A percentile compares a stretch with the other conserved stretches of the same genome.
Conservation (phyloP, 2,888 invertebrate genomes). For the Ormyrus nitidulus region DNA sequence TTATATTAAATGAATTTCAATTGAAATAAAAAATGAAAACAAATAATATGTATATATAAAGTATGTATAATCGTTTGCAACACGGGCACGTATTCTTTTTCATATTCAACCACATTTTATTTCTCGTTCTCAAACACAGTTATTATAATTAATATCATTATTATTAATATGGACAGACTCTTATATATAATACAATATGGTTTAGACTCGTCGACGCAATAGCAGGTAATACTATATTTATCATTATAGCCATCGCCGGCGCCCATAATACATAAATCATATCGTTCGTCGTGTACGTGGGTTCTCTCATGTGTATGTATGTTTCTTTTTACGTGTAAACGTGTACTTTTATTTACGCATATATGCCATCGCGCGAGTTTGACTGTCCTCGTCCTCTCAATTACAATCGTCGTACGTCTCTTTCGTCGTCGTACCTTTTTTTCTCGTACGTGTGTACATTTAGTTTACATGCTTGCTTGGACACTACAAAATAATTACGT, state of each 20-base stretch:
- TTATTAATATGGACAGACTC: conserved; percentile 76
- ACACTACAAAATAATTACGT: conserved; percentile 75
- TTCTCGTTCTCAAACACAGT: conserved; percentile 76
- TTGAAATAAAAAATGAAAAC: conserved; percentile 25
- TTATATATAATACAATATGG: conserved; percentile 76
- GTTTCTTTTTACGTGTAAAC: conserved; percentile 20
- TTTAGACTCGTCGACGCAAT: conserved; percentile 75
- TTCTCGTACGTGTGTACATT: conserved; percentile 69
- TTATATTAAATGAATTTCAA: conserved; percentile 8
- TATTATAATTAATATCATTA: conserved; percentile 75
- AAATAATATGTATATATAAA: not conserved
- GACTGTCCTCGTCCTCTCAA: conserved; percentile 59
- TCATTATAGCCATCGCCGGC: conserved; percentile 71
- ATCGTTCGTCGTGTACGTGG: conserved; percentile 61
- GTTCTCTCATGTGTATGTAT: conserved; percentile 18
- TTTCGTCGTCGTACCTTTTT: conserved; percentile 22
- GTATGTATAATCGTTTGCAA: conserved; percentile 34
- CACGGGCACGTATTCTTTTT: conserved; percentile 61
- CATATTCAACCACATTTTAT: conserved; percentile 77
- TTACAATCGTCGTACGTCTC: conserved; percentile 59
- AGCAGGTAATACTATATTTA: conserved; percentile 74
- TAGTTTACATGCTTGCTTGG: conserved; percentile 73
- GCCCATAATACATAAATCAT: conserved; percentile 69
- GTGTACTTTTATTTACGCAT: not conserved
- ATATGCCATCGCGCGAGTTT: conserved; percentile 49